Evolutionary conservation across 2,797 vertebrate species (phyloP).

Genomic region (Pangasius larnaudii): DNA sequence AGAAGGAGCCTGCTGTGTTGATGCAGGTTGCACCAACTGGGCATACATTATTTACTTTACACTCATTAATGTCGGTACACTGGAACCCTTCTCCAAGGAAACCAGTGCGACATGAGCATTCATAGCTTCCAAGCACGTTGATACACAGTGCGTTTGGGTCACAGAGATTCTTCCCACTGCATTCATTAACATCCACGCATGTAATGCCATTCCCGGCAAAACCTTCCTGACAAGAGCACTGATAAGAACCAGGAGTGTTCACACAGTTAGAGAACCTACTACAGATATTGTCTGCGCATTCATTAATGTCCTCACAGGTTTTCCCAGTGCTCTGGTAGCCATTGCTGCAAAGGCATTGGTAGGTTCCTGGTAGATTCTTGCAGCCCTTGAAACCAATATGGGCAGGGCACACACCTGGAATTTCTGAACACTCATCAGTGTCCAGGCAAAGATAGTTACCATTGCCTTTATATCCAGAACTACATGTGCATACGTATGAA

Average conservation of each 20-base stretch:
- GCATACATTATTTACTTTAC: constrained; percentile 66
- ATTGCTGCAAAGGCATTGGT: constrained; percentile 72
- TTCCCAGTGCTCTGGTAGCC: constrained; percentile 77
- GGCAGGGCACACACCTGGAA: constrained; percentile 70
- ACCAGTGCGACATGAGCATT: constrained; percentile 76
- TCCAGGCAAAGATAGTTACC: constrained; percentile 85
- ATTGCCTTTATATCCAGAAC: constrained; percentile 81
- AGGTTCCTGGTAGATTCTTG: constrained; percentile 77
- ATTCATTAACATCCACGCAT: constrained; percentile 82
- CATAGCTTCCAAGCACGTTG: constrained; percentile 78
- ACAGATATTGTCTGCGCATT: constrained; percentile 75
- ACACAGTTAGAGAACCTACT: constrained; percentile 74
- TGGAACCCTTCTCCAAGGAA: constrained; percentile 72
- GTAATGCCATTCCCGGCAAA: constrained; percentile 79
- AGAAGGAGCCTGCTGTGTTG: constrained; percentile 77
- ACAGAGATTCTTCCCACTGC: constrained; percentile 70
- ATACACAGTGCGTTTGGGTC: constrained; percentile 72
- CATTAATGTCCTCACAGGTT: constrained; percentile 78
- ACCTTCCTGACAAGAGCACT: constrained; percentile 75
- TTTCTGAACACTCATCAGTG: constrained; percentile 81
- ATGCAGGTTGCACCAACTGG: constrained; percentile 71
- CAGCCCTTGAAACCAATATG: constrained; percentile 78
- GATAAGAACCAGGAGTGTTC: constrained; percentile 76
- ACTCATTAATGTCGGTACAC: constrained; percentile 81
- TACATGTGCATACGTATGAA: constrained; percentile 80